Evolutionary conservation across 2,888 invertebrate genomes (phyloP), one percentile per base, ranked within the genome.

Genomic region (Darwinula stevensoni): DNA sequence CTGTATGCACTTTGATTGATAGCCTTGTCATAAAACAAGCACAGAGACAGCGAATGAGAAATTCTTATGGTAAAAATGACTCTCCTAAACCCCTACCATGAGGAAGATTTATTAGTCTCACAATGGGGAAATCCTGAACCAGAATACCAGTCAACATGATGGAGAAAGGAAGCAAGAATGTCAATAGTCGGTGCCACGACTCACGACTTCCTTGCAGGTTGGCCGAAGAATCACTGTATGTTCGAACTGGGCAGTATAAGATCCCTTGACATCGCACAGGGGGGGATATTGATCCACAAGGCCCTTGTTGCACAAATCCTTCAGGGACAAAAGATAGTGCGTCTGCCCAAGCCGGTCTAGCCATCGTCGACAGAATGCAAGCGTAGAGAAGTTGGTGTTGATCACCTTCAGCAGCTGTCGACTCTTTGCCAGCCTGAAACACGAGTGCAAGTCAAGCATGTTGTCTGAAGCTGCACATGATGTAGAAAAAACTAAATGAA

Each of bases 311-410:
- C 88, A 88, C 34, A 97, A 61, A 59, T 97, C 94, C 54, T 97
- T 97, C 29, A 97, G 59, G 2, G 88, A 88, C 78, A 94, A 84
- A 44, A 94, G 74, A 54, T 97, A 97, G 48, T 91, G 88, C 3
- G 76, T 74, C 41, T 94, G 86, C 14, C 91, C 94, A 4, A 80
- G 67, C 33, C 94, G 71, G 54, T 99, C 97, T 47, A 99, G 52
- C 97, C 97, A 99, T 30, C 97, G 70, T 47, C 91, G 80, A 56
- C 97, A 99, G 58, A 99, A 97, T 2, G 97, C 94, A 42, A 97
- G 57, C 0, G 97, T 97, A 35, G 86, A 69, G 52, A 99, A 99
- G 53, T 91, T 72, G 49, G 88, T 82, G 54, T 91, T 91, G 49
- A 97, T 88, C 31, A 71, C 60, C 47, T 73, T 76, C 43, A 97